phyloP scores from a whole-genome alignment of 2,888 invertebrate genomes.

The Agrilus biguttatus region DNA sequence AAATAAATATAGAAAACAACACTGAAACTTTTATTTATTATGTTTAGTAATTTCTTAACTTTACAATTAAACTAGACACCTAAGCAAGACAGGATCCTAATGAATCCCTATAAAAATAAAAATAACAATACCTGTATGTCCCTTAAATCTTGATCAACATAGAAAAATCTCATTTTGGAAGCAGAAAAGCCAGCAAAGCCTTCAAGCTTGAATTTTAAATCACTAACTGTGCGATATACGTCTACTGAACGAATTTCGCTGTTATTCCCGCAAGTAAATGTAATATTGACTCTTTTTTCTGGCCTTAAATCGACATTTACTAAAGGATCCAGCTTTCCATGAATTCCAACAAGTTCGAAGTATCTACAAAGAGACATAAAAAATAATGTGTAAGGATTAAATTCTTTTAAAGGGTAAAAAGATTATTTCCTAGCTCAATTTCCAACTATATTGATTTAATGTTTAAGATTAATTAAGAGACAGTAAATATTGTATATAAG shows the following conservation, averaged over 20 bases:
- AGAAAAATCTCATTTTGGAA: conserved; percentile 76
- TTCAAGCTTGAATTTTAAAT: conserved; percentile 68
- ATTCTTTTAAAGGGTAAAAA: too few species aligned
- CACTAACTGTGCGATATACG: conserved; percentile 67
- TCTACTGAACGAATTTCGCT: conserved; percentile 62
- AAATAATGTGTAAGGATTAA: too few species aligned
- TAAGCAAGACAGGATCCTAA: too few species aligned
- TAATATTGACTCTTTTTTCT: conserved; percentile 74
- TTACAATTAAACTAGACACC: too few species aligned
- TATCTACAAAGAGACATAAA: conserved; percentile 43
- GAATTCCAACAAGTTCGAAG: conserved; percentile 65
- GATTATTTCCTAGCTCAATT: too few species aligned
- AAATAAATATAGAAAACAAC: too few species aligned
- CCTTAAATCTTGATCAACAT: conserved; percentile 67
- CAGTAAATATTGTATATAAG: too few species aligned
- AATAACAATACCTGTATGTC: conserved; percentile 30
- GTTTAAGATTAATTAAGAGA: too few species aligned
- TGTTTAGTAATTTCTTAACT: too few species aligned
- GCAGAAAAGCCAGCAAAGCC: conserved; percentile 68
- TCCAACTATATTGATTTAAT: too few species aligned
- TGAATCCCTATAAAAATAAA: neutral
- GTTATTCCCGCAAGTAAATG: conserved; percentile 63
- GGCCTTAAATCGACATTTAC: conserved; percentile 78
- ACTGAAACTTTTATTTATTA: too few species aligned
- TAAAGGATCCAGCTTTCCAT: conserved; percentile 82